Conservation (phyloP, 2,113 vertebrate genomes). For the Colinus virginianus region DNA sequence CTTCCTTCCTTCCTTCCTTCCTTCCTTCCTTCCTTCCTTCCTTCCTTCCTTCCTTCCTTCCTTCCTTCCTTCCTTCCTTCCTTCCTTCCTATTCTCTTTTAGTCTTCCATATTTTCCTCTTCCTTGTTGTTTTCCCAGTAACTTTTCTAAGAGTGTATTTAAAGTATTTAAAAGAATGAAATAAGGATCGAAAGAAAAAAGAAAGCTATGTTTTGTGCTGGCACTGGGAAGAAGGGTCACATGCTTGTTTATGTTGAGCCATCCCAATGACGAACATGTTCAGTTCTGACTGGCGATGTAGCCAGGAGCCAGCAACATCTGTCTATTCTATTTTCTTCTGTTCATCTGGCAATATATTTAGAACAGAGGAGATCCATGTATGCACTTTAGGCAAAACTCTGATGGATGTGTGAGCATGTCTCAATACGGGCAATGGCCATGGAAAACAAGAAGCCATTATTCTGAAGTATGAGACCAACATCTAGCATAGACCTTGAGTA, state of each 20-base stretch:
- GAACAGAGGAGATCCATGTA: neutral
- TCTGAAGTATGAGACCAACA: neutral
- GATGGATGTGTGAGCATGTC: neutral
- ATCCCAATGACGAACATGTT: neutral
- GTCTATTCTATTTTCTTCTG: conserved; percentile 27
- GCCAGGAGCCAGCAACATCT: conserved; percentile 40
- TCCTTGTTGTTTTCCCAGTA: neutral
- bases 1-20: accelerated
- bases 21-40: no score
- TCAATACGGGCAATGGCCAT: neutral
- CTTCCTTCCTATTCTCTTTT: no score
- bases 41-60: no score
- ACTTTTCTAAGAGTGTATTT: conserved; percentile 30
- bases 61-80: no score
- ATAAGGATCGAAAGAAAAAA: neutral
- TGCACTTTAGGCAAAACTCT: neutral
- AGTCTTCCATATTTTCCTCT: neutral
- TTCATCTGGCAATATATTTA: neutral
- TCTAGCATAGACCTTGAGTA: neutral
- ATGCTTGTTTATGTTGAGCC: neutral
- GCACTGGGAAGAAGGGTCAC: neutral
- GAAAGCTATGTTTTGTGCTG: neutral
- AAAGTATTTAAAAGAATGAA: neutral
- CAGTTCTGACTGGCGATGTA: neutral
- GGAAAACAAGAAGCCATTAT: neutral